Percentiles rank a stretch among this genome's conserved stretches.
Evolutionary conservation across 2,888 invertebrate genomes (phyloP).

Genomic region (Emmelina monodactyla): DNA sequence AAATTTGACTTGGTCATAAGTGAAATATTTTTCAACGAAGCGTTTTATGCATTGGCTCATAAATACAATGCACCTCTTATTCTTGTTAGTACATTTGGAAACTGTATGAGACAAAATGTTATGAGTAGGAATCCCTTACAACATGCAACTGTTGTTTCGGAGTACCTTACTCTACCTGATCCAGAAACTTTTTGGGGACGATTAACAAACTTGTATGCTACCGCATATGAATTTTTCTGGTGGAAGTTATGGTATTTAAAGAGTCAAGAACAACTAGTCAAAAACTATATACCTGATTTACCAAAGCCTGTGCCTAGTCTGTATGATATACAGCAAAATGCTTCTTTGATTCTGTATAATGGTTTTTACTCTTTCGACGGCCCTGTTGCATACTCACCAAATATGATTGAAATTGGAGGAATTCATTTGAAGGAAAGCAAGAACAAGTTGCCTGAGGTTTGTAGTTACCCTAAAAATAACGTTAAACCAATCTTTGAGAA

Average conservation of each 20-base stretch:
- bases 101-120: slow-evolving; percentile 49
- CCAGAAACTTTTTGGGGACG: slow-evolving; percentile 62
- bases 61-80: slow-evolving; percentile 50
- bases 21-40: slow-evolving; percentile 59
- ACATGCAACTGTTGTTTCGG: slow-evolving; percentile 36
- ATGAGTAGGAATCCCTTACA: slow-evolving; percentile 44
- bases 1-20: slow-evolving; percentile 51
- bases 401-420: slow-evolving; percentile 66
- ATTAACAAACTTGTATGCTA: slow-evolving; percentile 52
- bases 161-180: slow-evolving; percentile 39
- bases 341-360: slow-evolving; percentile 51
- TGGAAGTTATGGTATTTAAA: slow-evolving; percentile 44
- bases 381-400: slow-evolving; percentile 58
- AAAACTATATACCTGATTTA: slow-evolving; percentile 38
- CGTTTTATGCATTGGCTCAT: slow-evolving; percentile 43
- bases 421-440: slow-evolving; percentile 46
- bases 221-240: slow-evolving; percentile 41
- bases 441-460: slow-evolving; percentile 34
- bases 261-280: slow-evolving; percentile 37
- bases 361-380: slow-evolving; percentile 55
- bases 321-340: slow-evolving; percentile 40
- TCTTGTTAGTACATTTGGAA: slow-evolving; percentile 44
- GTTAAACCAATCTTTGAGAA: too few species aligned
- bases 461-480: too few species aligned
- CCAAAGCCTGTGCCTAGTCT: slow-evolving; percentile 40